A percentile compares a stretch with the other conserved stretches of the same genome.
These are phyloP conservation scores for Andrena trimmerana DNA, from an alignment of 2,888 invertebrate genomes.

Conservation along the genomic window DNA sequence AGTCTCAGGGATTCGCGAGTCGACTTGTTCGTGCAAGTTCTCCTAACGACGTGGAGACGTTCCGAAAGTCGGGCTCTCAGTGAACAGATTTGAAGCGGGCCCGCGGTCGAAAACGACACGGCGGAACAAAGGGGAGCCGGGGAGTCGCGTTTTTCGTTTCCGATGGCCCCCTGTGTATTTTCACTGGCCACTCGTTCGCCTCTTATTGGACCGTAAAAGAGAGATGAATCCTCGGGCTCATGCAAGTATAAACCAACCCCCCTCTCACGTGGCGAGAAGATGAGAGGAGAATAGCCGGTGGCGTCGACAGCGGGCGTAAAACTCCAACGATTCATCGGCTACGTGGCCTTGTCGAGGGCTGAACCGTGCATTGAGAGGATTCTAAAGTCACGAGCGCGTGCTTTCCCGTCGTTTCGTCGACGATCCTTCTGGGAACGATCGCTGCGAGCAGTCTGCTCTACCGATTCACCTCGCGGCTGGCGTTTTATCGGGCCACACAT, in stretches of 20 bases:
- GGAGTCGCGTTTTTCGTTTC: slow-evolving; percentile 9
- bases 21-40: neutral
- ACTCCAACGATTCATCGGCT: slow-evolving; percentile 54
- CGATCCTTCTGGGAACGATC: slow-evolving; percentile 8
- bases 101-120: slow-evolving; percentile 21
- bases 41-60: neutral
- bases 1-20: no score
- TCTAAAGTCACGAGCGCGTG: slow-evolving; percentile 34
- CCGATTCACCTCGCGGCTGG: neutral
- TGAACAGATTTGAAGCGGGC: neutral
- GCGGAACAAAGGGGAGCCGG: neutral
- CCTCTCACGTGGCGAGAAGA: slow-evolving; percentile 30
- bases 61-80: neutral
- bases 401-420: slow-evolving; percentile 10
- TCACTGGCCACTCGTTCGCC: slow-evolving; percentile 43
- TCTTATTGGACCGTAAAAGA: slow-evolving; percentile 75
- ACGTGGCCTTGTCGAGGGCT: slow-evolving; percentile 8
- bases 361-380: slow-evolving; percentile 24
- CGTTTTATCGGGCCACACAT: neutral
- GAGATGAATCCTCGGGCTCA: slow-evolving; percentile 66
- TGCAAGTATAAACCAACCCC: slow-evolving; percentile 71
- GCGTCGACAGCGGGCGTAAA: slow-evolving; percentile 58
- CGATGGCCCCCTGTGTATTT: slow-evolving; percentile 17
- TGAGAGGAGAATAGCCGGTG: slow-evolving; percentile 27
- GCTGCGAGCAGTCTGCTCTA: neutral